Evolutionary conservation across 64 coral and sea anemone species (phyloP), one percentile per base, ranked within the genome.

Genomic region (Acropora yongei): DNA sequence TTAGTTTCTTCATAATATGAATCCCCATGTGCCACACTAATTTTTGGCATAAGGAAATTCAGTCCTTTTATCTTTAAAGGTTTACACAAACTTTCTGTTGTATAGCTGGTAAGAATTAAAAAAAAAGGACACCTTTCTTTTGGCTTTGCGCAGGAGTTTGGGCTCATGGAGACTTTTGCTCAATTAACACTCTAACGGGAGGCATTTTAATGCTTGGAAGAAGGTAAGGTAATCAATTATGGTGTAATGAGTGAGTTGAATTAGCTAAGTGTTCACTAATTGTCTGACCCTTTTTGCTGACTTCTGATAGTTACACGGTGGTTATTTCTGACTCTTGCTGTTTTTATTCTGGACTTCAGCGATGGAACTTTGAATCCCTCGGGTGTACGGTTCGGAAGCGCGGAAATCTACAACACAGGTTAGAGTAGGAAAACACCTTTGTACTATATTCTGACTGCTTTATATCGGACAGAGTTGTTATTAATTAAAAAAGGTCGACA

Each of bases 391-490:
- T 99, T 99, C 86, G 97, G 97, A 17, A 99, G 97, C 43, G 94
- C 97, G 4, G 97, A 99, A 88, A 96, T 99, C 42, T 99, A 99
- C 79, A 99, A 94, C 49, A 91, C 94, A 75, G 97, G 97, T 99
- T 67, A 87, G 86, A 76, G 4, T 46, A 58, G 49, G 5, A 7
- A 11, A 1, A 41, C 2, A 65, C 48, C 66, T 67, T 13, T 41
- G 89, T 83, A 30, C 30, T 30, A 30, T 30, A 30, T 30, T 30
- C 30, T 30, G 30, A 30, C 30, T 30, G 30, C 30, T 30, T 30
- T 30, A 30, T 30, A 30, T 30, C 30, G 30, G 30, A 30, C 30
- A 30, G 30, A 30, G 30, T 30, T 30, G 30, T 30, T 30, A 30
- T 30, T 30, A 30, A 30, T 30, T 30, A 30, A 30, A 30, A 30